Base-by-base conservation (phyloP, 2,797 vertebrate genomes). In the Xerus rutilus region DNA sequence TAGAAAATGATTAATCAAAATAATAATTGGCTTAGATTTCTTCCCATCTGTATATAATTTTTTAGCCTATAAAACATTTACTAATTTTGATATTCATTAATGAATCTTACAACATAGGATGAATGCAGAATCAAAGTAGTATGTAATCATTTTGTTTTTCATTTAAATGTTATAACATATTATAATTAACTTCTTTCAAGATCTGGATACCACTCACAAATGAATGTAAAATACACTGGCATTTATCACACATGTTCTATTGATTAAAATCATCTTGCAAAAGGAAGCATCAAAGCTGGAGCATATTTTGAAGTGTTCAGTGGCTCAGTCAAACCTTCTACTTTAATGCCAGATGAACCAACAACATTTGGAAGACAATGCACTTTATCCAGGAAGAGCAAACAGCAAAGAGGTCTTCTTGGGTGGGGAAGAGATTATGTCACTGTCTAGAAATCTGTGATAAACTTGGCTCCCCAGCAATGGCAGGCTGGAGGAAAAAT, bases 361-460 rank as follows among this genome's bases (percentile, higher is more conserved):
- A 59, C 64, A 91, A 65, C 62, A 95, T 64, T 59, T 91, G 64
- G 72, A 88, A 96, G 89, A 95, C 76, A 92, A 78, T 73, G 25
- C 21, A 78, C 62, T 96, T 86, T 85, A 43, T 89, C 35, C 94
- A 87, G 65, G 78, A 96, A 95, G 74, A 86, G 81, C 88, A 94
- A 95, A 96, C 47, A 86, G 84, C 86, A 88, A 70, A 94, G 72
- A 94, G 67, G 82, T 77, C 79, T 86, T 94, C 78, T 84, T 54
- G 95, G 94, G 91, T 95, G 83, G 89, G 81, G 91, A 90, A 96
- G 57, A 74, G 52, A 97, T 98, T 96, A 97, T 96, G 93, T 96
- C 97, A 97, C 72, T 96, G 96, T 97, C 95, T 97, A 82, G 90
- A 97, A 96, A 97, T 97, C 76, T 93, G 54, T 62, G 47, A 96